A percentile compares a stretch with the other conserved stretches of the same genome.
Conservation (phyloP, 53 echinoderm and acorn worm genomes). For the Pentamera pediparva region DNA sequence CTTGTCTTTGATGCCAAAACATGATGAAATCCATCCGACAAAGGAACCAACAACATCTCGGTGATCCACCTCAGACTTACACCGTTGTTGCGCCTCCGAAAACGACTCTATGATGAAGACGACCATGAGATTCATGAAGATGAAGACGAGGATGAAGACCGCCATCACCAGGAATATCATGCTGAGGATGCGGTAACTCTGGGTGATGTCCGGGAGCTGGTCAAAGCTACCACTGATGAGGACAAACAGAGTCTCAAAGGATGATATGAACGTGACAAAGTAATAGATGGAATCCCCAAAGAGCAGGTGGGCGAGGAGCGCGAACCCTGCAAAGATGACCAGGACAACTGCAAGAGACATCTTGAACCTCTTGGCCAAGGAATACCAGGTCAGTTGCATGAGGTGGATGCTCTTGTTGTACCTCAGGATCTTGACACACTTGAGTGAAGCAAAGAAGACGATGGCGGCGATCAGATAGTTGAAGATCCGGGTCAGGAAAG, state of each 20-base stretch:
- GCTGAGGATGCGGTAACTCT: slow-evolving; percentile 35
- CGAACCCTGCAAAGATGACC: slow-evolving; percentile 40
- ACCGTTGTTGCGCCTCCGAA: slow-evolving; percentile 14
- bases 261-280: slow-evolving; percentile 48
- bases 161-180: slow-evolving; percentile 42
- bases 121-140: slow-evolving; percentile 59
- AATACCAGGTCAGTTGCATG: slow-evolving; percentile 45
- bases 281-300: slow-evolving; percentile 56
- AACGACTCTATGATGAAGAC: slow-evolving; percentile 55
- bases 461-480: slow-evolving; percentile 38
- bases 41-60: slow-evolving; percentile 46
- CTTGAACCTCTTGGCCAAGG: slow-evolving; percentile 34
- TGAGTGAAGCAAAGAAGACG: slow-evolving; percentile 64
- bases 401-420: slow-evolving; percentile 74
- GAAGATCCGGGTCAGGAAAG: slow-evolving; percentile 45
- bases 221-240: slow-evolving; percentile 60
- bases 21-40: slow-evolving; percentile 52
- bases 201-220: slow-evolving; percentile 50
- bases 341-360: slow-evolving; percentile 31
- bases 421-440: slow-evolving; percentile 80
- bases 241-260: slow-evolving; percentile 51
- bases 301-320: slow-evolving; percentile 34
- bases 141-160: slow-evolving; percentile 43
- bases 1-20: slow-evolving; percentile 53
- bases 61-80: slow-evolving; percentile 27